Conservation (phyloP, 2,113 vertebrate species). For the Heterotis niloticus region DNA sequence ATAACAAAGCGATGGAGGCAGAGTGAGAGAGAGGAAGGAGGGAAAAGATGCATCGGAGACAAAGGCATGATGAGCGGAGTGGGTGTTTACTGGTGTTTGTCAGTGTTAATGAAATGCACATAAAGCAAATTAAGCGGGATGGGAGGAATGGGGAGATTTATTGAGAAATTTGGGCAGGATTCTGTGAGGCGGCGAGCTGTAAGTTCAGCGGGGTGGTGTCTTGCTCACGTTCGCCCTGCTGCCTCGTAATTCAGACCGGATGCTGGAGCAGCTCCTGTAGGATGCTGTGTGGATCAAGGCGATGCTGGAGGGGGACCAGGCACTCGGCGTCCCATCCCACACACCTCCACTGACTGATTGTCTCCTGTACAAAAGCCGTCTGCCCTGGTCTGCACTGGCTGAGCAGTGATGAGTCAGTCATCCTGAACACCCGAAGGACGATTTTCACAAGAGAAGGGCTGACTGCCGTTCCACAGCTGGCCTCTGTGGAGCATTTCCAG, state of each 20-base stretch:
- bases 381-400: neutral
- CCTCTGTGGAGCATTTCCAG: neutral
- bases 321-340: neutral
- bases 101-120: neutral
- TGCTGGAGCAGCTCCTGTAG: too few relatives aligned
- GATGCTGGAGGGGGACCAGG: neutral
- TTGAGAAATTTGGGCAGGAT: too few relatives aligned
- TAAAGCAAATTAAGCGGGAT: too few relatives aligned
- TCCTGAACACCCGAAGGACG: neutral
- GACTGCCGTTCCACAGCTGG: neutral
- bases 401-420: neutral
- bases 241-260: neutral
- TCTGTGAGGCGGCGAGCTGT: too few relatives aligned
- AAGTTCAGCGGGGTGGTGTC: too few relatives aligned
- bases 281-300: neutral
- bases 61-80: neutral
- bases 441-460: neutral
- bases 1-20: constrained; percentile 3
- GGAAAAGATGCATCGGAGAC: neutral
- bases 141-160: too few relatives aligned
- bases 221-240: too few relatives aligned
- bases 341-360: neutral
- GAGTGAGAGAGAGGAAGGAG: neutral
- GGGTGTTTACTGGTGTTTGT: neutral
- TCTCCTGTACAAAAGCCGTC: neutral